Evolutionary conservation across 2,797 vertebrate species (phyloP).

Genomic region (Periparus ater): DNA sequence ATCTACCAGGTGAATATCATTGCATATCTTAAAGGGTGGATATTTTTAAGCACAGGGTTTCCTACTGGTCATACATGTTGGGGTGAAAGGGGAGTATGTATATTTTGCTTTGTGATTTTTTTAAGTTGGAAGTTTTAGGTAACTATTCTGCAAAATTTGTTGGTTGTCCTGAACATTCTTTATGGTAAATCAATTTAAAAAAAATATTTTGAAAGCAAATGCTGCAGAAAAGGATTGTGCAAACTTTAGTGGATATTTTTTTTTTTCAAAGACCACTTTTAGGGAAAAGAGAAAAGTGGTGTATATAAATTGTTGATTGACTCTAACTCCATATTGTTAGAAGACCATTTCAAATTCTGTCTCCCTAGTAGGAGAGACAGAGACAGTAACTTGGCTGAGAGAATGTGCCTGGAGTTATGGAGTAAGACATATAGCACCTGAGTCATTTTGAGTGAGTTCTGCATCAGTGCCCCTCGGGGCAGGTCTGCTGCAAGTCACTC

Average conservation of each 20-base stretch:
- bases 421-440: background rate
- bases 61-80: background rate
- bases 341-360: background rate
- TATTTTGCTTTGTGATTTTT: background rate
- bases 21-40: background rate
- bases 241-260: background rate
- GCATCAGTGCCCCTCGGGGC: fast-evolving
- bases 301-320: background rate
- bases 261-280: background rate
- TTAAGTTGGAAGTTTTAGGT: background rate
- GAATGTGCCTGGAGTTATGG: background rate
- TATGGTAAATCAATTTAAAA: background rate
- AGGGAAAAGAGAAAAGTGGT: background rate
- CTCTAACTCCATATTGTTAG: background rate
- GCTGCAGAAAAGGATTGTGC: background rate
- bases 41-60: background rate
- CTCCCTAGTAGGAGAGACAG: background rate
- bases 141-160: background rate
- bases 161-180: background rate
- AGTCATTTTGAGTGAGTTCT: background rate
- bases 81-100: fast-evolving
- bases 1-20: background rate
- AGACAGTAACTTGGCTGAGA: background rate
- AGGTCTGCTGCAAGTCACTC: background rate
- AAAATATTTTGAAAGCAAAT: background rate